A percentile compares a stretch with the other conserved stretches of the same genome.
Conservation (phyloP, 2,888 invertebrate species). For the Osmoderma eremita region DNA sequence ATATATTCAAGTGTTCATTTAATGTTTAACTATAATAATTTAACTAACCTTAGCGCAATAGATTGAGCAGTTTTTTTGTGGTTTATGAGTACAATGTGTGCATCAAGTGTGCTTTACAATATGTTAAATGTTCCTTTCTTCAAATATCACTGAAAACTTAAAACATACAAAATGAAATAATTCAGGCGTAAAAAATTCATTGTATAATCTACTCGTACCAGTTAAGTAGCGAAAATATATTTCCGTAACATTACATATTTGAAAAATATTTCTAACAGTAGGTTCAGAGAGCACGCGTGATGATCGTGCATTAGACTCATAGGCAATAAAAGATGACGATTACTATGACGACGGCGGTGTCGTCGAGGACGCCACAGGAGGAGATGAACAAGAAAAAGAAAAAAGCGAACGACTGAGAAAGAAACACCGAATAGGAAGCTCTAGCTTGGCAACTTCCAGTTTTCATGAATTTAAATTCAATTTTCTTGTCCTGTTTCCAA, state of each 20-base stretch:
- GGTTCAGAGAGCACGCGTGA: conserved; percentile 14
- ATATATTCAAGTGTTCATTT: no score
- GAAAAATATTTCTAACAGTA: conserved; percentile 27
- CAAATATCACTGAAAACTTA: no score
- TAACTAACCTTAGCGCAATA: no score
- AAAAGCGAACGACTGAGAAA: conserved; percentile 32
- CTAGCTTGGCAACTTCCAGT: conserved; percentile 59
- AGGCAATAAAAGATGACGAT: conserved; percentile 36
- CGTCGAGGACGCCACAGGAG: conserved; percentile 15
- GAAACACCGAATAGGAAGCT: conserved; percentile 44
- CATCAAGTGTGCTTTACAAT: no score
- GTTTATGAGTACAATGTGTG: no score
- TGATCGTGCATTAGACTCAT: conserved; percentile 31
- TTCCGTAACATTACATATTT: conserved; percentile 27
- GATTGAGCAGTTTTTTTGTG: no score
- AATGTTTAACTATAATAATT: no score
- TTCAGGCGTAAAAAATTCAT: no score
- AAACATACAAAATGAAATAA: no score
- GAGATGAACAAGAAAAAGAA: conserved; percentile 26
- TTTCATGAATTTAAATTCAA: conserved; percentile 64
- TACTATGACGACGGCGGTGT: conserved; percentile 29
- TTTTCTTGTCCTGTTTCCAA: conserved; percentile 61
- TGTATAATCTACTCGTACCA: conserved; percentile 4
- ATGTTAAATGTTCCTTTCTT: no score
- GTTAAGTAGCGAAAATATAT: conserved; percentile 16